These are phyloP conservation scores for Chanos chanos DNA, from an alignment of 2,797 vertebrate species.

Conservation along the genomic window DNA sequence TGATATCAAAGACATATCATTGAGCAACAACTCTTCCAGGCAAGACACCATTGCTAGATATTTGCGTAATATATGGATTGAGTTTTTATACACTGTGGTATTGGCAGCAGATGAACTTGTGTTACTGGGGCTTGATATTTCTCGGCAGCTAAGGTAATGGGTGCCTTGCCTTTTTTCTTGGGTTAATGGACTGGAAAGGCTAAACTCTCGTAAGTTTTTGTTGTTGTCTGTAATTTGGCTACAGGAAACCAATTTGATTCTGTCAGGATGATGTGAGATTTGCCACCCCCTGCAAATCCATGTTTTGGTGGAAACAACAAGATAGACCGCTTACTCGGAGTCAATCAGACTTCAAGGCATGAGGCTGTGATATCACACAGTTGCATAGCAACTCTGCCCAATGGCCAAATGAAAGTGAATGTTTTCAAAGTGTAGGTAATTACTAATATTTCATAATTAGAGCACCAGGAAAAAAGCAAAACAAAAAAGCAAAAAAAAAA, in stretches of 20 bases:
- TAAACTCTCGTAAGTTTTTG: not conserved
- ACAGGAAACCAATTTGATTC: not conserved
- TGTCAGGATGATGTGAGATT: not conserved
- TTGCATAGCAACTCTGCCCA: conserved; percentile 29
- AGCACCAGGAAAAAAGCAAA: not conserved
- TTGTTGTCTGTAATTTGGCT: not conserved
- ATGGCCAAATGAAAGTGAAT: conserved; percentile 1
- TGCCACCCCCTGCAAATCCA: not conserved
- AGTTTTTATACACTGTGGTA: not conserved
- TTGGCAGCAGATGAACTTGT: not conserved
- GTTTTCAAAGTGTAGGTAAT: not conserved
- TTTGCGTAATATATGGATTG: not conserved
- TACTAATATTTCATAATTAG: not conserved
- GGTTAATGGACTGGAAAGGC: not conserved
- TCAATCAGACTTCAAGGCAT: conserved; percentile 14
- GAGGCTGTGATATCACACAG: not conserved
- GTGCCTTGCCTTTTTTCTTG: conserved; percentile 5
- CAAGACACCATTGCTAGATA: not conserved
- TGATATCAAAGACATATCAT: not conserved
- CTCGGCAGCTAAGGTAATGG: too few species aligned
- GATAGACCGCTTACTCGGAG: not conserved
- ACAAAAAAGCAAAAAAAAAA: not conserved
- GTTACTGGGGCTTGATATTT: too few species aligned
- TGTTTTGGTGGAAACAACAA: not conserved
- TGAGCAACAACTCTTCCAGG: too few species aligned